Conservation (phyloP, 2,888 invertebrate genomes). For the Priocnemis perturbator region DNA sequence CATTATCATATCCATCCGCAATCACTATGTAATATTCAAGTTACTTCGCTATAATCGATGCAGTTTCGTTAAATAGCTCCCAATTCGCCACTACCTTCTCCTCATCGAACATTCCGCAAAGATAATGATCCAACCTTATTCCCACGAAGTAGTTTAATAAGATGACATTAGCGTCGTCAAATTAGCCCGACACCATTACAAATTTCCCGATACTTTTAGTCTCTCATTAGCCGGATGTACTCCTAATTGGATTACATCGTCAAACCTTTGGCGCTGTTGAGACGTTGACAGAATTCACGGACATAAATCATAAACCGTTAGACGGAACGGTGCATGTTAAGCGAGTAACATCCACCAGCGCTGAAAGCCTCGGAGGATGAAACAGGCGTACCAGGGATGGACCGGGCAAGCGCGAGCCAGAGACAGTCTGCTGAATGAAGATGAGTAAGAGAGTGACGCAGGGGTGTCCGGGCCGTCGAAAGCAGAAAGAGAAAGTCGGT, state of each 20-base stretch:
- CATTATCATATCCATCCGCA: no score
- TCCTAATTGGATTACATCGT: no score
- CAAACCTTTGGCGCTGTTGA: neutral
- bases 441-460: no score
- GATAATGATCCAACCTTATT: no score
- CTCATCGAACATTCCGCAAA: no score
- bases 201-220: slow-evolving; percentile 13
- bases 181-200: neutral
- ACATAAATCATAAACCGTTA: slow-evolving; percentile 22
- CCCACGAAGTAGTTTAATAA: no score
- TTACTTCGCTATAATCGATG: no score
- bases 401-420: slow-evolving; percentile 22
- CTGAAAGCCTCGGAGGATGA: slow-evolving; percentile 47
- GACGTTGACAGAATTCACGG: slow-evolving; percentile 22
- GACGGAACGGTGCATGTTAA: slow-evolving; percentile 27
- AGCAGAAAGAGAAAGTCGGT: slow-evolving; percentile 4
- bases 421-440: no score
- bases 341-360: slow-evolving; percentile 24
- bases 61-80: no score
- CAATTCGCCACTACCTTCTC: no score
- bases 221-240: neutral
- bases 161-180: no score
- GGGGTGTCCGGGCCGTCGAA: slow-evolving; percentile 4
- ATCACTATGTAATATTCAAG: no score
- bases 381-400: slow-evolving; percentile 15